Evolutionary conservation across 1,140 invertebrate species (phyloP), one percentile per base, ranked within the genome.

Genomic region (Lepidotrigona ventralis): DNA sequence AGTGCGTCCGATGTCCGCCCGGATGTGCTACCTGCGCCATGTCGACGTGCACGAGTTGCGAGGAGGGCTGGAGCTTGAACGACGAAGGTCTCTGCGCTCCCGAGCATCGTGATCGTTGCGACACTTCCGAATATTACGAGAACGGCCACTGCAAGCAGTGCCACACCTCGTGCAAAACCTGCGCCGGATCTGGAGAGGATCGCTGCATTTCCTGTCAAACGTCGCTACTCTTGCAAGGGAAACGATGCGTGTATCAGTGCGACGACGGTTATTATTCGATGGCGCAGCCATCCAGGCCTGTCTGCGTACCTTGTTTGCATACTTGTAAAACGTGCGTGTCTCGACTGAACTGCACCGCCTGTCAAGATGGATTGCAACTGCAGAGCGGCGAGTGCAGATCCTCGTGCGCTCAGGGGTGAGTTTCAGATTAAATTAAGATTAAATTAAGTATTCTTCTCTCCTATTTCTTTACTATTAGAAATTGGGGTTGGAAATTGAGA

Each of bases 351-450:
- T 98, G 98, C 89, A 97, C 96, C 2, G 94, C 96, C 5, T 98
- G 98, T 90, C 95, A 95, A 23, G 95, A 95, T 60, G 96, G 96
- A 0, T 92, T 98, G 77, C 95, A 97, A 83, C 92, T 98, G 21
- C 97, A 98, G 90, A 97, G 97, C 80, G 97, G 97, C 12, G 96
- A 97, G 76, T 98, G 97, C 90, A 94, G 96, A 39, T 96, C 96
- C 4, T 95, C 96, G 3, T 98, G 97, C 88, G 97, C 96, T 51
- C 94, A 95, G 90, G 95, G 95, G 95, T 95, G 89, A 92, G 88
- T 80, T 51, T 33, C 33, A 5, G 2, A 3, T 5, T 60, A 60
- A 60, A 33, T 33, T 33, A n/a, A n/a, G n/a, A n/a, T n/a, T n/a
- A n/a, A n/a, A n/a, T 60, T 12, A 60, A 60, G n/a, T 60, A 60